Evolutionary conservation across 2,797 vertebrate genomes (phyloP), one percentile per base, ranked within the genome.

Genomic region (Myiotriccus ornatus): DNA sequence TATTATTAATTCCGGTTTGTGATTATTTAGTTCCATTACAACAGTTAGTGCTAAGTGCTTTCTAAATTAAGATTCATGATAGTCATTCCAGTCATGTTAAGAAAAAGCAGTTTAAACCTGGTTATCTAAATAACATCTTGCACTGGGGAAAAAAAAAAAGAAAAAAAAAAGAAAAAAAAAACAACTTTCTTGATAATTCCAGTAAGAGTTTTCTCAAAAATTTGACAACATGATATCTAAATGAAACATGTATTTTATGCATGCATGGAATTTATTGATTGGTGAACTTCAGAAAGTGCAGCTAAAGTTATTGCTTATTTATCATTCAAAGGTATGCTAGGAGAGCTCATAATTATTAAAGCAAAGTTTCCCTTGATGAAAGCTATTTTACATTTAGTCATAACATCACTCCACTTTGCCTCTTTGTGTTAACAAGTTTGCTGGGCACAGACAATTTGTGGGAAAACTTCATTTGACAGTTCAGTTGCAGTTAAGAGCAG

Each of bases 41-140:
- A 64, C 35, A 87, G 30, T 89, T 87, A 93, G 52, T 82, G 35
- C 17, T 81, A 95, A 93, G 67, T 87, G 57, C 53, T 94, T 95
- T 89, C 46, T 83, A 81, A 95, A 97, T 91, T 90, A 89, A 93
- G 71, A 94, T 87, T 83, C 84, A 84, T 87, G 39, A 70, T 37
- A 92, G 28, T 75, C 11, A 56, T 92, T 92, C 18, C 43, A 95
- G n/a, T 10, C n/a, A 65, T 28, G 46, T 47, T 87, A 47, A 68
- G 56, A 65, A 90, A 85, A 84, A 92, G 28, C 18, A 43, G 17
- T 37, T 92, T 90, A 80, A 77, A 81, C 71, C 9, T 68, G 20
- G 22, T 77, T 87, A 50, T 80, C 41, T 78, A 80, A 75, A 90
- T 90, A 94, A 60, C 23, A 69, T 57, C 71, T 81, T 64, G 39